Evolutionary conservation across 1,140 invertebrate genomes (phyloP).

Genomic region (Zaprionus vittiger): DNA sequence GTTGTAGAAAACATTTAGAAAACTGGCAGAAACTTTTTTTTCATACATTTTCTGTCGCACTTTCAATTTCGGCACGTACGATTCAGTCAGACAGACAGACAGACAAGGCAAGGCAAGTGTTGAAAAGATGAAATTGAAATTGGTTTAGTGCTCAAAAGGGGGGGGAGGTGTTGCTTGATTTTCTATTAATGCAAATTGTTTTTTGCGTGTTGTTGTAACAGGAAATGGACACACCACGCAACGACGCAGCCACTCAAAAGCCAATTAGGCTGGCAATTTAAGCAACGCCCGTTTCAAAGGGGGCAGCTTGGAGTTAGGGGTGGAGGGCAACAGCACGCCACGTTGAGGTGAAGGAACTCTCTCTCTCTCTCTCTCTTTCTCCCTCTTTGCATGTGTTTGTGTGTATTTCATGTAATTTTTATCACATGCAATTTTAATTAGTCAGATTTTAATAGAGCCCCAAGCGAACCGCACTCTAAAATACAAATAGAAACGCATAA

Average conservation of each 20-base stretch:
- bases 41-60: constrained; percentile 48
- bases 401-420: constrained; percentile 20
- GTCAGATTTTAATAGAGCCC: constrained; percentile 61
- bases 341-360: constrained; percentile 56
- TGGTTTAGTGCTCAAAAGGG: background rate
- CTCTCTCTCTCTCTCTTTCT: background rate
- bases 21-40: constrained; percentile 25
- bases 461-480: constrained; percentile 20
- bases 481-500: constrained; percentile 11
- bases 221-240: constrained; percentile 71
- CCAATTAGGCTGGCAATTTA: constrained; percentile 71
- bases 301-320: background rate
- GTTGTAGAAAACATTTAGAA: constrained; percentile 15
- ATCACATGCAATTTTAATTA: constrained; percentile 68
- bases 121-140: constrained; percentile 19
- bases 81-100: background rate
- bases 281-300: constrained; percentile 34
- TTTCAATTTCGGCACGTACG: constrained; percentile 52
- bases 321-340: constrained; percentile 6
- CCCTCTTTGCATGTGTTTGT: constrained; percentile 18
- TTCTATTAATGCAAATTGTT: constrained; percentile 67
- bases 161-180: background rate
- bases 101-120: constrained; percentile 39
- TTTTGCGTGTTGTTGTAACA: constrained; percentile 51
- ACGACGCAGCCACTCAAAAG: constrained; percentile 44